Base-by-base conservation (phyloP, 2,888 invertebrate species). In the Myopa tessellatipennis region DNA sequence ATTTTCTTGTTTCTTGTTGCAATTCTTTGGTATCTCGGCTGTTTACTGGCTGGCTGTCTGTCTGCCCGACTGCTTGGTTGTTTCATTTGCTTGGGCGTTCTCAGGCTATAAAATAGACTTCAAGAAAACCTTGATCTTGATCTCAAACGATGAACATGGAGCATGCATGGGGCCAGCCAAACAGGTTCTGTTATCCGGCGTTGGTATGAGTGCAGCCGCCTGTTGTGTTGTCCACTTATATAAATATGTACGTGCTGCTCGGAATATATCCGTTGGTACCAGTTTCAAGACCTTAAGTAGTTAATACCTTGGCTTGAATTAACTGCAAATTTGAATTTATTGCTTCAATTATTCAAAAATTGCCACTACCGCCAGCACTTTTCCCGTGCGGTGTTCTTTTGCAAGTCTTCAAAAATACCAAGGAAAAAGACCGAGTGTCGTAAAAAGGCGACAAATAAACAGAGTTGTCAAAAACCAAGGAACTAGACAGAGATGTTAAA, bases 41-140 rank as follows among this genome's bases (percentile, higher is more conserved):
- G 74, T 34, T 36, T 71, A 40, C 50, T 45, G 74, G 45, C 60
- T 26, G 67, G 50, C 77, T 65, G 65, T 61, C 61, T 61, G 40
- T 55, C 75, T 60, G 67, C 52, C 73, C 55, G 52, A 38, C 72
- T 72, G 69, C 38, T 58, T 26, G 58, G 63, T 68, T 67, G 72
- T 45, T 55, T 74, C 67, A 73, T 36, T 78, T 40, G 40, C 67
- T 79, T 79, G 65, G 71, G 74, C 74, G 75, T 77, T 76, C 73
- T 55, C 74, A 74, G 67, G 68, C 76, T 60, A 63, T 71, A 52
- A 61, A 69, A 69, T 74, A 65, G 73, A 76, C 69, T 74, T 34
- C 40, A 26, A 78, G 79, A 81, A 80, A 85, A 83, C 87, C 87
- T 86, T 86, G 86, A 86, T 86, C 87, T 86, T 86, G 86, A 86